phyloP scores from a whole-genome alignment of 2,888 invertebrate species.

The Drosophila bunnanda region DNA sequence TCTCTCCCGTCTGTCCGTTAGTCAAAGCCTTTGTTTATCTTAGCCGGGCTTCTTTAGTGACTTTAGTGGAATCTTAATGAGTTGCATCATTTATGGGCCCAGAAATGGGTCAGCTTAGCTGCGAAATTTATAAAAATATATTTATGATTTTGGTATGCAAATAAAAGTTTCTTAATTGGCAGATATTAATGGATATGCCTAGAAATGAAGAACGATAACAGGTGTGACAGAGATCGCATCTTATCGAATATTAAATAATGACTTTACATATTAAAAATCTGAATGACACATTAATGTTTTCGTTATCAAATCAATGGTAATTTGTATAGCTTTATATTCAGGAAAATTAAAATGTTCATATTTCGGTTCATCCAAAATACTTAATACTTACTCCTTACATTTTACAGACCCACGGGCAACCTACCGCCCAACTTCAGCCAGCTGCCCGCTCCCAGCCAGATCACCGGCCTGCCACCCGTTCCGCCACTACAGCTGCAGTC shows the following conservation, averaged over 20 bases:
- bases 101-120: constrained; percentile 47
- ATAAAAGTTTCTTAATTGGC: neutral
- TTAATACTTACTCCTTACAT: neutral
- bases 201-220: neutral
- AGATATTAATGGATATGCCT: neutral
- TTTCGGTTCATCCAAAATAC: too few species aligned
- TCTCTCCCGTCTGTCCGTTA: constrained; percentile 59
- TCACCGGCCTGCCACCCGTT: constrained; percentile 63
- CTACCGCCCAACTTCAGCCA: constrained; percentile 81
- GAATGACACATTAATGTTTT: neutral
- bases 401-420: constrained; percentile 85
- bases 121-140: neutral
- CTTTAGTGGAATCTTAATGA: constrained; percentile 35
- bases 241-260: neutral
- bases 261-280: neutral
- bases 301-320: neutral
- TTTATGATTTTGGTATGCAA: constrained; percentile 7
- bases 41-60: constrained; percentile 9
- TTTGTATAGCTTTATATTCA: neutral
- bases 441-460: constrained; percentile 69
- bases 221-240: neutral
- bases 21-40: constrained; percentile 57
- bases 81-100: constrained; percentile 61
- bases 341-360: neutral
- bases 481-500: constrained; percentile 58